Evolutionary conservation across 2,113 vertebrate species (phyloP), one percentile per base, ranked within the genome.

Genomic region (Ictidomys tridecemlineatus): DNA sequence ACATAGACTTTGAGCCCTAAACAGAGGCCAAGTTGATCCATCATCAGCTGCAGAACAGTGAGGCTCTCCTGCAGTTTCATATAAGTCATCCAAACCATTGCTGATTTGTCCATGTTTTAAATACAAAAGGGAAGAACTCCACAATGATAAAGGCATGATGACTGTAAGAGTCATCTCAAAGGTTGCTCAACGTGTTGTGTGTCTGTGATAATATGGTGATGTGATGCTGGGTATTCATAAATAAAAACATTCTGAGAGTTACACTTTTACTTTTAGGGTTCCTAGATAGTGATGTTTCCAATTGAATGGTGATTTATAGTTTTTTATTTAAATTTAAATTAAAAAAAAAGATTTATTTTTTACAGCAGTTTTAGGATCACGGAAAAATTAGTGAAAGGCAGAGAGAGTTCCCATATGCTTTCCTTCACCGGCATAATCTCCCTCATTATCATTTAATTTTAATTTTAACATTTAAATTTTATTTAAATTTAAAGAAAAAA

Each of bases 401-500:
- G 48, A 34, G 45, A 83, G 61, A 70, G 45, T 84, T 84, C 10
- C 6, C 14, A n/a, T 5, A 4, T 48, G 12, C 24, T 28, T 8
- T 26, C 2, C 56, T 17, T 42, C 58, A 69, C 22, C 77, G 10
- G 39, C 13, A 77, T 39, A 84, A 20, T 13, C 8, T 32, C 13
- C 34, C 48, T 48, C 45, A 58, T 42, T 53, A 12, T 67, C 14
- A 82, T 89, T 77, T 76, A 53, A 85, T 53, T 74, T 37, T 89
- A 61, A 74, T 61, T 63, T 89, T 48, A 39, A 78, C 24, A 48
- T 63, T 51, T 85, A 37, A 37, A 72, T 76, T 94, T 95, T 93
- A 82, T 82, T 82, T 72, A 78, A 65, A 86, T 72, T 78, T 65
- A 14, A 83, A 53, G 16, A 72, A 58, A 58, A 72, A 74, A 80